Evolutionary conservation across 1,140 invertebrate species (phyloP), one percentile per base, ranked within the genome.

Genomic region (Glossosoma conforme): DNA sequence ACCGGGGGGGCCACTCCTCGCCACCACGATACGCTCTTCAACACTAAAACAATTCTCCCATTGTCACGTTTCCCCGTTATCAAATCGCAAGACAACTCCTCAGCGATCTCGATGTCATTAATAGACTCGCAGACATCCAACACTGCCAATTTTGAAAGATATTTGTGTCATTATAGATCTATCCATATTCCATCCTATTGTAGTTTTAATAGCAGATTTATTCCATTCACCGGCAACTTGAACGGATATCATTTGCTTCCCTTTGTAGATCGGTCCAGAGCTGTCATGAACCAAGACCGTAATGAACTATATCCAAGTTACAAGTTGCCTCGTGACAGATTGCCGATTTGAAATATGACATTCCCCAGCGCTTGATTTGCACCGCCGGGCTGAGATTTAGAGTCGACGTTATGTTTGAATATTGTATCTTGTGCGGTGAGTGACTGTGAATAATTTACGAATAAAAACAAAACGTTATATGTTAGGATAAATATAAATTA

Each of bases 351-450:
- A 13, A 11, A 33, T 11, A 11, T 11, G 11, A 33, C 15, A 11
- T 4, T 33, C 15, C 32, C 32, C 32, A 13, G 3, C 3, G n/a
- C n/a, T 33, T 33, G 3, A 13, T 33, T 11, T 11, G 32, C n/a
- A 15, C n/a, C 32, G 32, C 19, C 19, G 19, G 10, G 19, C 19
- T 4, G 13, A 19, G 10, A 14, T 9, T 17, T 10, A 17, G 14
- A 10, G 36, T 14, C 14, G 11, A 38, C 22, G 19, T 46, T 35
- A 33, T 36, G 30, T 46, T 33, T 46, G 44, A 46, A 46, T 46
- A 33, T 46, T 46, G 44, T 46, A 46, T 36, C 14, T 24, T 35
- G 44, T 37, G 44, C 25, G 22, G 15, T 36, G 15, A 21, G 19
- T 47, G 18, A 37, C 37, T 30, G n/a, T n/a, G n/a, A n/a, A n/a